A percentile compares a stretch with the other conserved stretches of the same genome.
These are phyloP conservation scores for Epistrophella euchroma DNA, from an alignment of 2,888 invertebrate species.

Conservation along the genomic window DNA sequence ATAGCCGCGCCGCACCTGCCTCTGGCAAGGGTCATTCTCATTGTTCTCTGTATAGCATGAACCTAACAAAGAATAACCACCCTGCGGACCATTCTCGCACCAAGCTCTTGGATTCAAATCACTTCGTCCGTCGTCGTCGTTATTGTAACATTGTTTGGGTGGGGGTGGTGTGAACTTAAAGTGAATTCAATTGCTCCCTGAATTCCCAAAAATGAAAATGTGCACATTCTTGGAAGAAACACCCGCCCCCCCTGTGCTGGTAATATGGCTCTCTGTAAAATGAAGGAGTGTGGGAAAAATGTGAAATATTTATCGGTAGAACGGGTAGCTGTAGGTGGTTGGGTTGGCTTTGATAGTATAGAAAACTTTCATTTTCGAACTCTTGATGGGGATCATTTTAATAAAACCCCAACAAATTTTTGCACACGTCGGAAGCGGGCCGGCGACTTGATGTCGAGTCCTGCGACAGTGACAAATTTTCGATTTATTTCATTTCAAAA, in stretches of 20 bases:
- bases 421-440: slow-evolving; percentile 77
- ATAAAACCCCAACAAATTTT: slow-evolving; percentile 74
- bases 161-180: slow-evolving; percentile 71
- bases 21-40: slow-evolving; percentile 59
- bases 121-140: neutral
- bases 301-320: slow-evolving; percentile 43
- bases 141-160: too few relatives aligned
- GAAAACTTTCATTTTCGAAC: slow-evolving; percentile 72
- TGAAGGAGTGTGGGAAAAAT: slow-evolving; percentile 27
- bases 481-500: slow-evolving; percentile 77
- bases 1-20: slow-evolving; percentile 4
- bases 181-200: slow-evolving; percentile 59
- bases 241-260: neutral
- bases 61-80: slow-evolving; percentile 11
- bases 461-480: slow-evolving; percentile 78
- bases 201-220: slow-evolving; percentile 64
- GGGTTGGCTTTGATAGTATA: neutral
- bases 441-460: slow-evolving; percentile 78
- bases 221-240: slow-evolving; percentile 47
- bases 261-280: neutral
- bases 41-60: slow-evolving; percentile 40
- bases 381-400: slow-evolving; percentile 69
- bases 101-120: slow-evolving; percentile 11
- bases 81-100: slow-evolving; percentile 45
- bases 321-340: slow-evolving; percentile 20